A percentile compares a stretch with the other conserved stretches of the same genome.
Evolutionary conservation across 2,888 invertebrate genomes (phyloP).

Genomic region (Sphecodes monilicornis): DNA sequence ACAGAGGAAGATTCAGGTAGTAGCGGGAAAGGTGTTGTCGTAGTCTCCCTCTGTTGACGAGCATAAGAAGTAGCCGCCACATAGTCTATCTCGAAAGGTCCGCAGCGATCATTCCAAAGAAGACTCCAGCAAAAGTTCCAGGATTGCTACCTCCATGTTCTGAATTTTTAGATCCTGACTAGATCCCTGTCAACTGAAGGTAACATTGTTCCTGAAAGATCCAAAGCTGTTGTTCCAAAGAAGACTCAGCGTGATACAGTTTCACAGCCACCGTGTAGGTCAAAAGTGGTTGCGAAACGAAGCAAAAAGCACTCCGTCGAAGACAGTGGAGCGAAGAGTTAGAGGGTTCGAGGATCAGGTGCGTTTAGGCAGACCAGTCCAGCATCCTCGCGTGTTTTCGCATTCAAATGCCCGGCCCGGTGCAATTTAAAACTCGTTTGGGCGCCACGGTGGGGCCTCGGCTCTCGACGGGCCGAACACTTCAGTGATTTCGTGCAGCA

Average conservation of each 20-base stretch:
- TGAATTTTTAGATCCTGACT: not conserved
- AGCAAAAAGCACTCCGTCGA: not conserved
- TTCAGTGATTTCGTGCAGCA: slow-evolving; percentile 73
- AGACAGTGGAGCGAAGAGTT: slow-evolving; percentile 9
- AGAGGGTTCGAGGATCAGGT: slow-evolving; percentile 55
- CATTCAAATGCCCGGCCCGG: slow-evolving; percentile 70
- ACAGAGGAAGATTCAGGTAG: too few relatives aligned
- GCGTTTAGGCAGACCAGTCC: slow-evolving; percentile 62
- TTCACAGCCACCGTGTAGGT: not conserved
- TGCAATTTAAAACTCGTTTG: slow-evolving; percentile 82
- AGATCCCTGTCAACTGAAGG: not conserved
- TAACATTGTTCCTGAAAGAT: not conserved
- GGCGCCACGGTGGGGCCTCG: slow-evolving; percentile 56
- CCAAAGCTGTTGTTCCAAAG: not conserved
- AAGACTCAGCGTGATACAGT: not conserved
- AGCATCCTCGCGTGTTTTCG: slow-evolving; percentile 71
- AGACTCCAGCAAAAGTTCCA: not conserved
- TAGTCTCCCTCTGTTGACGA: too few relatives aligned
- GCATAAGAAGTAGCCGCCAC: too few relatives aligned
- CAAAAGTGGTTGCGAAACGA: not conserved
- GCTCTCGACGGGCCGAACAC: slow-evolving; percentile 48
- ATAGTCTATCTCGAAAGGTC: too few relatives aligned
- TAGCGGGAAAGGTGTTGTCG: too few relatives aligned
- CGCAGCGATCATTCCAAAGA: not conserved
- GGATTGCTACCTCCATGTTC: not conserved